Base-by-base conservation (phyloP, 2,113 vertebrate genomes). In the Colinus virginianus region DNA sequence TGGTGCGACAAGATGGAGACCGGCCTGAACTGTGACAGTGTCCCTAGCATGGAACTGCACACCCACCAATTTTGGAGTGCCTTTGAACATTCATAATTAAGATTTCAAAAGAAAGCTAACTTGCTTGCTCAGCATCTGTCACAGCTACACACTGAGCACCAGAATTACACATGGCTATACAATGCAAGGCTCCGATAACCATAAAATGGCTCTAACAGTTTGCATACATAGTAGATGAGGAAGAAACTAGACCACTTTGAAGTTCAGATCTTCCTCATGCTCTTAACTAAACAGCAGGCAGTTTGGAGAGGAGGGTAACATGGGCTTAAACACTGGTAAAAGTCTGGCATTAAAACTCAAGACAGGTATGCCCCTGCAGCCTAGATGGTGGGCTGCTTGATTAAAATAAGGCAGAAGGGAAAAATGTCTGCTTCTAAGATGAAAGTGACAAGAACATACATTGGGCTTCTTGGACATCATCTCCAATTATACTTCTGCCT, bases 61-160 rank as follows among this genome's bases (percentile, higher is more conserved):
- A 71, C 42, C 38, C 86, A 90, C 55, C 40, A 7, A 78, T 63
- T 67, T 68, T 90, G 51, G 75, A 71, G 21, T 4, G 70, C 70
- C 81, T 95, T 40, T 76, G 81, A 90, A 61, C 28, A 40, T 30
- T 58, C 58, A 84, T 32, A 67, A 28, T 16, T 67, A 45, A 53
- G 62, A 48, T 78, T 48, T 9, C n/a, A 63, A 8, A 76, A 84
- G 43, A 94, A 72, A 63, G 1, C 66, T 61, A 53, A 26, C 61
- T 30, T 26, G 43, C 90, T 78, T 84, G 75, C 66, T 94, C 74
- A 78, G 84, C 78, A 90, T 43, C 81, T 87, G 62, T 51, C 66
- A 20, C 69, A 62, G 88, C 63, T 62, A 48, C 4, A 4, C 30
- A 70, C 70, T 32, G 70, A 78, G 43, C 0, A 20, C 56, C 19